Base-by-base conservation (phyloP, 1,140 invertebrate genomes). In the Hylaeus anthracinus region DNA sequence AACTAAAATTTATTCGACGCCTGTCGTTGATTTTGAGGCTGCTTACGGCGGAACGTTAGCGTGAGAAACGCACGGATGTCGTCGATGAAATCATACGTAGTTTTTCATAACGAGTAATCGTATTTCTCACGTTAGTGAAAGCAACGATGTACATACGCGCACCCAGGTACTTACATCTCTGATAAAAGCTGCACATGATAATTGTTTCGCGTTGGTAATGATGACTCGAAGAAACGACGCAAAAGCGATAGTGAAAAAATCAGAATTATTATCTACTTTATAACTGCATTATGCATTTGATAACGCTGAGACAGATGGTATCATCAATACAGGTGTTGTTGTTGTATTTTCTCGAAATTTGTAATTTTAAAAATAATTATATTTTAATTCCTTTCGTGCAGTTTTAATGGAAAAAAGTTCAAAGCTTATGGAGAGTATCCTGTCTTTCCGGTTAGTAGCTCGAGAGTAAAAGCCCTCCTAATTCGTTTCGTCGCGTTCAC, bases 51-150 rank as follows among this genome's bases (percentile, higher is more conserved):
- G 51, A 75, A 66, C 6, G 39, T 55, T n/a, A 26, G 48, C 61
- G 51, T 65, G 72, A 55, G 63, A 75, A 75, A 43, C 51, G 39
- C 39, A 41, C 37, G 10, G 39, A 55, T 10, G 39, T 10, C 12
- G 39, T 5, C 43, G 43, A 77, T 77, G 65, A 77, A 77, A 69
- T 77, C 74, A 69, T 77, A 26, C 26, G 26, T 26, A 14, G 12
- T 48, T 69, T n/a, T 69, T 69, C 73, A 67, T 58, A 55, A 67
- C 26, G 12, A 55, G 8, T n/a, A 12, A 43, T 60, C 43, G 26
- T n/a, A 9, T 2, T 39, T 3, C 51, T 67, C 51, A 8, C 6
- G 9, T 45, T n/a, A 69, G 65, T 48, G 43, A 69, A 77, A 77
- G 41, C n/a, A 66, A 63, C 15, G 6, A 26, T 26, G n/a, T 60